phyloP scores from a whole-genome alignment of 1,140 invertebrate genomes.

The Tigriopus japonicus region DNA sequence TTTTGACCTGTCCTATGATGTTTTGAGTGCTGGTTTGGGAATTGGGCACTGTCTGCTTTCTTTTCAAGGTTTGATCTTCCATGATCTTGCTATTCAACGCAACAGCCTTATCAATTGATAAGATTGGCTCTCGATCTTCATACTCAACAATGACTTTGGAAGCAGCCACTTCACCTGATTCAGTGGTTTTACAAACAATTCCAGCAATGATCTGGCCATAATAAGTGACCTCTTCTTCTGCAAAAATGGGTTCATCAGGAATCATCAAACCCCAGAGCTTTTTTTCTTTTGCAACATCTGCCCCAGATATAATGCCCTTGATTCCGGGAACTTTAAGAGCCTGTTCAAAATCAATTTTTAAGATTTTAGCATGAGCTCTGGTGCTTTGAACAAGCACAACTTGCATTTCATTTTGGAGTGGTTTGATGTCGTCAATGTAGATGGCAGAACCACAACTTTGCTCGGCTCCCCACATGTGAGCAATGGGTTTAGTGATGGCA shows the following conservation, averaged over 20 bases:
- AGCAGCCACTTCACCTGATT: conserved; percentile 20
- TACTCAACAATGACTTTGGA: conserved; percentile 23
- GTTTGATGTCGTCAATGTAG: background rate
- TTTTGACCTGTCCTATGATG: conserved; percentile 25
- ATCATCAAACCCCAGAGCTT: background rate
- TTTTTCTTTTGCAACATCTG: background rate
- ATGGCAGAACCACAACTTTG: background rate
- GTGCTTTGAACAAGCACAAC: background rate
- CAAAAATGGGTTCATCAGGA: conserved; percentile 21
- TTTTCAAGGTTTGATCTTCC: conserved; percentile 14
- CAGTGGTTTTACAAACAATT: conserved; percentile 21
- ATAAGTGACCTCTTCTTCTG: conserved; percentile 18
- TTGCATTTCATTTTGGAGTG: background rate
- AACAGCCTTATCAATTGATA: conserved; percentile 22
- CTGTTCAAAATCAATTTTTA: background rate
- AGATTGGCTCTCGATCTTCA: conserved; percentile 20
- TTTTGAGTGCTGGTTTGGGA: conserved; percentile 18
- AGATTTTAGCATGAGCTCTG: background rate
- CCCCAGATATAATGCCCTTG: background rate
- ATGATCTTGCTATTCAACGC: conserved; percentile 2
- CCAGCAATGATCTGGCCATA: conserved; percentile 23
- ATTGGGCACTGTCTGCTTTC: background rate
- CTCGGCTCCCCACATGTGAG: background rate
- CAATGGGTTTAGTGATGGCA: background rate
- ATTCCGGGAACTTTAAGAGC: background rate